These are phyloP conservation scores for Tetrax tetrax DNA, from an alignment of 2,113 vertebrate genomes.

Conservation along the genomic window DNA sequence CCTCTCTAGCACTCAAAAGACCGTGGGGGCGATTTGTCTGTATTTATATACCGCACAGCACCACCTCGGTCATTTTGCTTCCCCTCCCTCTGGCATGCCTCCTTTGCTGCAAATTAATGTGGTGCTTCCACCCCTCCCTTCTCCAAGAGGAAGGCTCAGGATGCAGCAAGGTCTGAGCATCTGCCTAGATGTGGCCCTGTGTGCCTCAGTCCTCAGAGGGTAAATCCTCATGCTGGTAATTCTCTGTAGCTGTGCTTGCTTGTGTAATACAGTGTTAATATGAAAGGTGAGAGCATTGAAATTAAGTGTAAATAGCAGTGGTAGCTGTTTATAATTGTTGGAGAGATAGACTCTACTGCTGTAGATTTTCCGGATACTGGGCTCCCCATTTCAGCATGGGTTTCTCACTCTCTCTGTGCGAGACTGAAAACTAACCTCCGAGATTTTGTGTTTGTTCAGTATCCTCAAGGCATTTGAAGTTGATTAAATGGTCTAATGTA, in stretches of 20 bases:
- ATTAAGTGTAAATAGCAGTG: not conserved
- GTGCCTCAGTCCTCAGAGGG: not conserved
- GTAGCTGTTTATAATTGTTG: not conserved
- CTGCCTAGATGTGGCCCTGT: not conserved
- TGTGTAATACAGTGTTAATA: not conserved
- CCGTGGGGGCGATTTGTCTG: not conserved
- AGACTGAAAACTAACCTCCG: not conserved
- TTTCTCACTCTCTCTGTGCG: not conserved
- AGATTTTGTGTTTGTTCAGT: not conserved
- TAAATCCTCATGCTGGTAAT: not conserved
- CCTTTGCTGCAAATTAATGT: not conserved
- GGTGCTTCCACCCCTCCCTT: not conserved
- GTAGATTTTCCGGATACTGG: not conserved
- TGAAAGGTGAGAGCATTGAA: not conserved
- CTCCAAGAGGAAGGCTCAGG: not conserved
- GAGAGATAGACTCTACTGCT: not conserved
- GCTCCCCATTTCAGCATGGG: accelerated
- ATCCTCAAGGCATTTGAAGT: not conserved
- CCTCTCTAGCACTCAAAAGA: not conserved
- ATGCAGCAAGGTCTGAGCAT: not conserved
- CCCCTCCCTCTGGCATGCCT: not conserved
- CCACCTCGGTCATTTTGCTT: not conserved
- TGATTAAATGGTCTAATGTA: not conserved
- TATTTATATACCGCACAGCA: not conserved
- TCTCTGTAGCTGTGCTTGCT: not conserved